Conservation (phyloP, 2,888 invertebrate species). For the Gymnocheta viridis region DNA sequence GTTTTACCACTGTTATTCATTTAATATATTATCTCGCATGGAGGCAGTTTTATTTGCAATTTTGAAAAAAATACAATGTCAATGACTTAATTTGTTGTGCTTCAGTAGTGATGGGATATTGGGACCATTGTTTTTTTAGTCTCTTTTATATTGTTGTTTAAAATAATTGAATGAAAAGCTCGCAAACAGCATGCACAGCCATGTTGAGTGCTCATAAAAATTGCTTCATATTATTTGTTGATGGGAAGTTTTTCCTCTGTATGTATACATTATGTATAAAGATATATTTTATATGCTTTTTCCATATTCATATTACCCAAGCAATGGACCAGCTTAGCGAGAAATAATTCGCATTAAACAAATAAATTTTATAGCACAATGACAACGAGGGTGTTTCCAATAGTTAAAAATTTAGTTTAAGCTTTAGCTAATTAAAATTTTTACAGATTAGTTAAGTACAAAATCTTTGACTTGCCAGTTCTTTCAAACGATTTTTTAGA, state of each 20-base stretch:
- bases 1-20: background rate
- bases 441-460: too few species aligned
- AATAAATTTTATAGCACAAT: background rate
- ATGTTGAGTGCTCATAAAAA: conserved; percentile 42
- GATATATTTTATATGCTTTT: background rate
- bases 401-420: too few species aligned
- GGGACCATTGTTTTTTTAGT: conserved; percentile 50
- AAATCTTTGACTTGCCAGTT: too few species aligned
- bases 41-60: conserved; percentile 8
- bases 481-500: too few species aligned
- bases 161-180: conserved; percentile 58
- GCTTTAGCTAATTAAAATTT: too few species aligned
- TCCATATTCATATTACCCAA: background rate
- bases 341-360: background rate
- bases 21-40: background rate
- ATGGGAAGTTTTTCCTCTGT: background rate
- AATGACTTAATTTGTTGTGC: conserved; percentile 63
- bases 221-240: conserved; percentile 51
- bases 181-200: conserved; percentile 24
- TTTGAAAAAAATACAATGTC: conserved; percentile 41
- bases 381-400: too few species aligned
- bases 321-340: background rate
- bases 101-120: conserved; percentile 29
- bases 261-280: background rate
- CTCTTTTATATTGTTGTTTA: conserved; percentile 54